Evolutionary conservation across 2,888 invertebrate species (phyloP).

Genomic region (Euzetes globulus): DNA sequence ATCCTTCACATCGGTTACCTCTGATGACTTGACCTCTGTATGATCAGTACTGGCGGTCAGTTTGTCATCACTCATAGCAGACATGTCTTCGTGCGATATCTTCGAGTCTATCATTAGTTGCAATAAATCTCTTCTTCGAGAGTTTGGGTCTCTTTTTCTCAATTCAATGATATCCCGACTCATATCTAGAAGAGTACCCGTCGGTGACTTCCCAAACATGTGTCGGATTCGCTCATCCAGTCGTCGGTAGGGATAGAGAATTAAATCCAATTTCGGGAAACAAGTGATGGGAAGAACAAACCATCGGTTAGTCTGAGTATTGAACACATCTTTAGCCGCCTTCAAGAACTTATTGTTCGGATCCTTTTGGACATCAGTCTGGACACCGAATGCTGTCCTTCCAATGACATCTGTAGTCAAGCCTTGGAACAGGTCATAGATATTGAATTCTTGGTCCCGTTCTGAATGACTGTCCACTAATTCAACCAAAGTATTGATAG

Average conservation of each 20-base stretch:
- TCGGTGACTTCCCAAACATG: background rate
- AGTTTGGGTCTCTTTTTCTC: background rate
- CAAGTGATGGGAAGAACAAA: background rate
- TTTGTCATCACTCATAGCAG: background rate
- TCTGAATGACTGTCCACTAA: constrained; percentile 26
- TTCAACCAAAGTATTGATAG: constrained; percentile 31
- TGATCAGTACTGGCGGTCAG: constrained; percentile 2
- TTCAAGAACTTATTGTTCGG: constrained; percentile 36
- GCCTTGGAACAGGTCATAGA: constrained; percentile 39
- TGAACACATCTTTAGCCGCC: constrained; percentile 31
- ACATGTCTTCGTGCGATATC: constrained; percentile 18
- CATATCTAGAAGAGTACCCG: background rate
- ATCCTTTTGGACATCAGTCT: constrained; percentile 39
- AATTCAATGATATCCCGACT: background rate
- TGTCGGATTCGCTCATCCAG: background rate
- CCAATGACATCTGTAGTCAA: constrained; percentile 40
- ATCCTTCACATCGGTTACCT: background rate
- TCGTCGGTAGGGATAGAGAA: constrained; percentile 32
- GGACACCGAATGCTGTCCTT: constrained; percentile 40
- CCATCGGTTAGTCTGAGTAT: background rate
- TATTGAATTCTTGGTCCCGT: constrained; percentile 37
- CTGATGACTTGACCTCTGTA: background rate
- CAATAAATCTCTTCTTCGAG: constrained; percentile 32
- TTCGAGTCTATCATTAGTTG: constrained; percentile 34
- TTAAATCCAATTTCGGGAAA: constrained; percentile 30